phyloP scores from a whole-genome alignment of 2,888 invertebrate species.

The Lucinisca nassula region DNA sequence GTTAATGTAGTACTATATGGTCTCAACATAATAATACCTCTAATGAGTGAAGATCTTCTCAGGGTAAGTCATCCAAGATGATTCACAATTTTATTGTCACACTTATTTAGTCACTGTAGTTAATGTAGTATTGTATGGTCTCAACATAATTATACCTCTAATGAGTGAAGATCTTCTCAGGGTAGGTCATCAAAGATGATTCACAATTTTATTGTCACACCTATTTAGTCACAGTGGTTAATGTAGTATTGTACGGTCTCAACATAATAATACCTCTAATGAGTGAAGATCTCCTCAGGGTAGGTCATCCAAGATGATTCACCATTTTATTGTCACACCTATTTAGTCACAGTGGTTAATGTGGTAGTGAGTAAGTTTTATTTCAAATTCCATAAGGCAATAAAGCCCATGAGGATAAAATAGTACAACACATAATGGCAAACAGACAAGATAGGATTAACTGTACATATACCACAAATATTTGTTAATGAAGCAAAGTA shows the following conservation, averaged over 20 bases:
- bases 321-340: too few species aligned
- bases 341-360: too few species aligned
- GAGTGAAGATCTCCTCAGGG: constrained; percentile 91
- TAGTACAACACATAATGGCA: too few species aligned
- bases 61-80: constrained; percentile 88
- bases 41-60: constrained; percentile 92
- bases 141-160: constrained; percentile 92
- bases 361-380: too few species aligned
- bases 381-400: too few species aligned
- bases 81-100: too few species aligned
- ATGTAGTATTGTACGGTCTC: constrained; percentile 92
- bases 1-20: constrained; percentile 91
- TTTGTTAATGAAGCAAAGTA: too few species aligned
- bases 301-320: too few species aligned
- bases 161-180: constrained; percentile 92
- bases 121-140: constrained; percentile 92
- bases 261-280: constrained; percentile 93
- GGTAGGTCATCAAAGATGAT: constrained; percentile 82
- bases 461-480: too few species aligned
- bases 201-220: too few species aligned
- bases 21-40: constrained; percentile 92
- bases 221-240: constrained; percentile 88
- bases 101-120: constrained; percentile 86
- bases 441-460: too few species aligned
- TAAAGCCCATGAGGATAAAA: too few species aligned